Evolutionary conservation across 2,888 invertebrate species (phyloP), one percentile per base, ranked within the genome.

Genomic region (Euproctis similis): DNA sequence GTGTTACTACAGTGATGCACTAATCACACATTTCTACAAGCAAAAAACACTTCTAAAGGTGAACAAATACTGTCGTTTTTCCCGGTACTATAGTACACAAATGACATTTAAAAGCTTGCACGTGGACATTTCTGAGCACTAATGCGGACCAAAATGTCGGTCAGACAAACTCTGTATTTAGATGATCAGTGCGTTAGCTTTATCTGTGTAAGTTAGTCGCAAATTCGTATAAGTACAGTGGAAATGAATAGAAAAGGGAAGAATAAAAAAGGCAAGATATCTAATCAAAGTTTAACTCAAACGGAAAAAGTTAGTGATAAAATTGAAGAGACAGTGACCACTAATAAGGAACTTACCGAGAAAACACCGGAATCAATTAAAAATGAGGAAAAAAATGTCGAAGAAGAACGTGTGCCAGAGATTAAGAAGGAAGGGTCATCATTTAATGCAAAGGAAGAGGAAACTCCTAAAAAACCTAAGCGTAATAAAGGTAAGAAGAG

Each of bases 171-270:
- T 57, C 69, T 70, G 72, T 57, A 66, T 67, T 73, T 76, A 71
- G 70, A 66, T 51, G 74, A 38, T 38, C 63, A 61, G 73, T 63
- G 66, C 66, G 59, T 44, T 37, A 39, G 36, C 41, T 45, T 47
- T 45, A 42, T 39, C 43, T 28, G 39, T 39, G 37, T 41, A 37
- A 37, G 36, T 35, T 43, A 46, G 48, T 50, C 48, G 48, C 34
- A 43, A 23, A 34, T 36, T 24, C 16, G 31, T 36, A 18, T 29
- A 10, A 21, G 10, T 10, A 11, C 8, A 20, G 37, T 38, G 23
- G 54, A 57, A 49, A 81, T 82, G 81, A 75, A 75, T 31, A 81
- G 75, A 56, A 82, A 80, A 39, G 57, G 53, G 26, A 82, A 82
- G 62, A 64, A 61, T 48, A 84, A 78, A 67, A 69, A 71, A 30